Evolutionary conservation across 2,888 invertebrate genomes (phyloP).

Genomic region (Acleris emargana): DNA sequence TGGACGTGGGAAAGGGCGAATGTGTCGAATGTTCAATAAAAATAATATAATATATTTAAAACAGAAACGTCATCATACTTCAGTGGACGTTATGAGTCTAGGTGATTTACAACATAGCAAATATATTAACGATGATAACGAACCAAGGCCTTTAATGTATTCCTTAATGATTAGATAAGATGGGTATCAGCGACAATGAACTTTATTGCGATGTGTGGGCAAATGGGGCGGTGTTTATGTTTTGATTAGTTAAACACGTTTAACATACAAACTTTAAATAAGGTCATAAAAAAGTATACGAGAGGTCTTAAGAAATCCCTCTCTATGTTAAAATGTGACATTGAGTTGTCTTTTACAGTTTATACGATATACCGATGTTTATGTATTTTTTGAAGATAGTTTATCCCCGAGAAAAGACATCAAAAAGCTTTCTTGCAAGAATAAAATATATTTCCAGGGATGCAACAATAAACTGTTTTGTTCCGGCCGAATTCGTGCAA

Average conservation of each 20-base stretch:
- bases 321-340: too few relatives aligned
- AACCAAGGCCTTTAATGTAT: conserved; percentile 32
- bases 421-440: too few relatives aligned
- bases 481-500: too few relatives aligned
- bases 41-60: background rate
- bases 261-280: background rate
- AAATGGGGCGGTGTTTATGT: conserved; percentile 28
- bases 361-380: too few relatives aligned
- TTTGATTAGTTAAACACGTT: conserved; percentile 18
- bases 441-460: too few relatives aligned
- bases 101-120: conserved; percentile 28
- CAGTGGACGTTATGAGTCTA: background rate
- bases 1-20: too few relatives aligned
- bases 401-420: too few relatives aligned
- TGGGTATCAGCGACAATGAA: conserved; percentile 34
- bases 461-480: too few relatives aligned
- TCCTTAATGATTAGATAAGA: conserved; percentile 35
- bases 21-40: too few relatives aligned
- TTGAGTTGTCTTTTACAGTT: too few relatives aligned
- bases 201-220: conserved; percentile 31
- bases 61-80: background rate
- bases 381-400: too few relatives aligned
- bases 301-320: too few relatives aligned
- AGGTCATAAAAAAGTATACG: background rate
- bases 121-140: conserved; percentile 30